Base-by-base conservation (phyloP, 2,113 vertebrate species). In the Elachura formosa region DNA sequence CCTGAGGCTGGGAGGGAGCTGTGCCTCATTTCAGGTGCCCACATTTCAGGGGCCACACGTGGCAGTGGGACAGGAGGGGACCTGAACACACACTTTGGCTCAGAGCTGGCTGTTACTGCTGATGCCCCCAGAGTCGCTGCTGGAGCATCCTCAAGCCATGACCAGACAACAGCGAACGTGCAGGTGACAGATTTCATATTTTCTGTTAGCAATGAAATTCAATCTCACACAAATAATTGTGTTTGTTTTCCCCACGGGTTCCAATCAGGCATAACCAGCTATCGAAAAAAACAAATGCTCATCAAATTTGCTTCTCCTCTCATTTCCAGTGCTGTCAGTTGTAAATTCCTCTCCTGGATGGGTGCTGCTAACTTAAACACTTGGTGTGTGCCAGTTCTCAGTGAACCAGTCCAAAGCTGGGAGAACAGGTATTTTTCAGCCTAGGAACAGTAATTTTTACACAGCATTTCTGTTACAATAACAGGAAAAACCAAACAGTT, bases 211-310 rank as follows among this genome's bases (percentile, higher is more conserved):
- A 88, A 68, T 61, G 56, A 80, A 95, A 95, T 95, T 43, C 91
- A 95, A 51, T 94, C 82, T 96, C 82, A 54, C 91, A 73, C 20
- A 88, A 94, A 96, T 96, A 94, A 95, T 94, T 94, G 71, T 52
- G 48, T 96, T 89, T 94, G 91, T 96, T 96, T 93, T 91, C 94
- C 71, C 84, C 74, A 59, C 34, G 74, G 92, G 79, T 48, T 96
- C 72, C 89, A 95, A 77, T 94, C 93, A 94, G 55, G 67, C 91
- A 74, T 59, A 90, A 66, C 72, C 20, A 49, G 59, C 71, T 80
- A 90, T 45, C 2, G 61, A 84, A 93, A 96, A 80, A 84, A 79
- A 87, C 85, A 94, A 91, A 91, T 86, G 54, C 72, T 90, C 93
- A 74, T 93, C 87, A 93, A 52, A 91, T 94, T 91, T 88, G 46